Base-by-base conservation (phyloP, 2,113 vertebrate species). In the Channa argus region DNA sequence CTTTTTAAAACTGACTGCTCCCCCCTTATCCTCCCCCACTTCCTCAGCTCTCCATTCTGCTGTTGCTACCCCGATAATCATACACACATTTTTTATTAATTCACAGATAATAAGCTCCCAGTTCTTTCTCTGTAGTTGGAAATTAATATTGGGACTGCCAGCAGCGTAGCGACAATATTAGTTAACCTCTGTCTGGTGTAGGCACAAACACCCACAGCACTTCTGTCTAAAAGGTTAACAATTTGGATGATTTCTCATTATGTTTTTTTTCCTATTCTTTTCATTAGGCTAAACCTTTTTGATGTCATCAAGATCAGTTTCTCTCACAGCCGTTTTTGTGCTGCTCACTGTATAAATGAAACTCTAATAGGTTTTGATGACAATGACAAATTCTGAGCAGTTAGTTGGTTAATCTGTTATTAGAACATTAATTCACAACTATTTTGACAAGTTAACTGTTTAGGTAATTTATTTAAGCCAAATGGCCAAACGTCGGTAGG, bases 1-100 rank as follows among this genome's bases (percentile, higher is more conserved):
- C 90, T 91, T 91, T 92, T 92, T 83, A 90, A 84, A 86, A 87
- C 85, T 54, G 49, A 84, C 74, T 74, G 72, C 78, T 8, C 64
- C 72, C 76, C 62, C 69, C 59, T 34, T 44, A 44, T 58, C 81
- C 70, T 36, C 77, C 33, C 46, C 69, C 72, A 62, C 66, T 71
- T 78, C 77, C 78, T 60, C 61, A 4, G 39, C 71, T 88, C 41
- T 46, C 65, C 63, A 50, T 67, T 84, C 80, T 77, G 66, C 79
- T 9, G 53, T 69, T 59, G 65, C 83, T 50, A 70, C 73, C 74
- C 71, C 68, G 78, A 81, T 91, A 84, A 86, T 89, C 79, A 87
- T 37, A 69, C 83, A 79, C 75, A 82, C 79, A 74, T 84, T 85
- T 90, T 83, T 86, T 85, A 91, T 86, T 86, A 89, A 84, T 88